Conservation (phyloP, 2,113 vertebrate genomes). For the Corydoras maculifer region DNA sequence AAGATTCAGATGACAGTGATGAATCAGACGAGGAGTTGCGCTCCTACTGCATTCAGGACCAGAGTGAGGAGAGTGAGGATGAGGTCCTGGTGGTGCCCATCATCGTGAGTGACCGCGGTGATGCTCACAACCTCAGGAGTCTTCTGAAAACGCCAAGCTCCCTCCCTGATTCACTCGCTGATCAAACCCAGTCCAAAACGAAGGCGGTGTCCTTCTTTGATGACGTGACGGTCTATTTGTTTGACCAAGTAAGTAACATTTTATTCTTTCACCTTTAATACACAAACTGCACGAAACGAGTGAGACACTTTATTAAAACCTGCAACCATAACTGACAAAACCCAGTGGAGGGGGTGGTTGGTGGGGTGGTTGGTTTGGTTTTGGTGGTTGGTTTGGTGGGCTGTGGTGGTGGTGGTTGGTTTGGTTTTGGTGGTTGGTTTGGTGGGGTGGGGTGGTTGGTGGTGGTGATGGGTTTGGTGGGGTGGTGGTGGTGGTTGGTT, state of each 20-base stretch:
- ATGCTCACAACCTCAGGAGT: slow-evolving; percentile 77
- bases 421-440: too few relatives aligned
- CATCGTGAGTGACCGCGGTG: slow-evolving; percentile 82
- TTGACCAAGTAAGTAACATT: slow-evolving; percentile 78
- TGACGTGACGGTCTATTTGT: slow-evolving; percentile 93
- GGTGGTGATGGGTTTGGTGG: too few relatives aligned
- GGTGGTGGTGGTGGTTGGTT: too few relatives aligned
- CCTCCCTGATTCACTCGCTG: slow-evolving; percentile 60
- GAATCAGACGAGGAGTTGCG: slow-evolving; percentile 87
- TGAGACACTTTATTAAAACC: too few relatives aligned
- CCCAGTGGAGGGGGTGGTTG: too few relatives aligned
- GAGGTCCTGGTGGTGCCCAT: slow-evolving; percentile 75
- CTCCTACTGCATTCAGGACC: slow-evolving; percentile 65
- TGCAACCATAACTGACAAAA: too few relatives aligned
- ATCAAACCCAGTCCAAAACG: slow-evolving; percentile 76
- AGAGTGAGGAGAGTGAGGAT: slow-evolving; percentile 88
- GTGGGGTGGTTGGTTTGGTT: too few relatives aligned
- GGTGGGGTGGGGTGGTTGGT: too few relatives aligned
- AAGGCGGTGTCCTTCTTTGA: slow-evolving; percentile 94
- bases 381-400: too few relatives aligned
- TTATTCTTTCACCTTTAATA: background rate
- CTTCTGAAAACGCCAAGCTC: slow-evolving; percentile 78
- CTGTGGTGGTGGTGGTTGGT: too few relatives aligned
- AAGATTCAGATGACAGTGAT: slow-evolving; percentile 83
- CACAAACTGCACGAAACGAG: too few relatives aligned